These are phyloP conservation scores for Sebastes vulpes DNA, from an alignment of 2,797 vertebrate genomes.

Conservation along the genomic window DNA sequence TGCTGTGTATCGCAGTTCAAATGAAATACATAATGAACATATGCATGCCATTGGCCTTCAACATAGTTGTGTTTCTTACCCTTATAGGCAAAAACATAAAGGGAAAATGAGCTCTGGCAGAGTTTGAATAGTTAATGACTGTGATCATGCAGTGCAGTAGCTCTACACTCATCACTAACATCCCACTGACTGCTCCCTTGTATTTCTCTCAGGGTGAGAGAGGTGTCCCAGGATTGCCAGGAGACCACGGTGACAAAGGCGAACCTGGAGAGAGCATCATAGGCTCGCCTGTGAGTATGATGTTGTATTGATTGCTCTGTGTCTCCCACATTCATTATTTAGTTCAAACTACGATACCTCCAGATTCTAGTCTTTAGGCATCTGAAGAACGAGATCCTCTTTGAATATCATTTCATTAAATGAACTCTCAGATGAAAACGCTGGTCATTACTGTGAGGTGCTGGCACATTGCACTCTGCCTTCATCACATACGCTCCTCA, in stretches of 20 bases:
- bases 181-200: conserved; percentile 19
- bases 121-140: conserved; percentile 57
- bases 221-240: conserved; percentile 94
- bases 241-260: conserved; percentile 92
- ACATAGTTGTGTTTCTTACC: conserved; percentile 1
- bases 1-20: conserved; percentile 1
- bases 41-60: conserved; percentile 12
- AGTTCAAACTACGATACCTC: conserved; percentile 1
- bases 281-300: conserved; percentile 90
- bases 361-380: conserved; percentile 7
- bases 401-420: conserved; percentile 44
- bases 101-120: conserved; percentile 21
- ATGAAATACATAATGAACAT: conserved; percentile 35
- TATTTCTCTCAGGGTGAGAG: conserved; percentile 90
- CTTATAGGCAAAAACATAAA: conserved; percentile 30
- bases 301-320: conserved; percentile 31
- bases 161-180: conserved; percentile 26
- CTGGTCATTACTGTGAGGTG: conserved; percentile 16
- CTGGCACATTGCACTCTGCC: neutral
- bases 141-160: conserved; percentile 22
- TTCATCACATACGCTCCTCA: conserved; percentile 27
- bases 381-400: conserved; percentile 14
- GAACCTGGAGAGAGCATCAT: conserved; percentile 88
- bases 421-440: conserved; percentile 18
- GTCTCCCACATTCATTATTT: conserved; percentile 45